Evolutionary conservation across 2,888 invertebrate genomes (phyloP).

Genomic region (Ochropleura plecta): DNA sequence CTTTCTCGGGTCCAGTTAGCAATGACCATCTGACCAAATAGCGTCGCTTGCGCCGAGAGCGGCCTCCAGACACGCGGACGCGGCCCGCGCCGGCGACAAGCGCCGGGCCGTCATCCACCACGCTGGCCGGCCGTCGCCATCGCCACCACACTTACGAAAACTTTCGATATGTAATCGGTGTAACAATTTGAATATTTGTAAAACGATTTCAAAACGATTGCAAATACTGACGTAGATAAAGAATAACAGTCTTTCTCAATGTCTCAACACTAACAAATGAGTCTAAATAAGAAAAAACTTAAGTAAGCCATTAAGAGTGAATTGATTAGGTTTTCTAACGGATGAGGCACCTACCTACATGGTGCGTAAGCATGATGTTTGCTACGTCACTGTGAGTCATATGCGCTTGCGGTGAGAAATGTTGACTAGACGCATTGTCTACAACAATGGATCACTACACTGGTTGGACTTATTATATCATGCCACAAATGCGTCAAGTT

Average conservation of each 20-base stretch:
- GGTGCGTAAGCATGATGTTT: conserved; percentile 78
- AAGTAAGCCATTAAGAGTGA: conserved; percentile 65
- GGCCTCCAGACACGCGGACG: conserved; percentile 72
- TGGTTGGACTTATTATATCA: conserved; percentile 87
- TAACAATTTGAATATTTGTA: conserved; percentile 60
- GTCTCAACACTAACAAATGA: conserved; percentile 29
- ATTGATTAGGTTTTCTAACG: conserved; percentile 72
- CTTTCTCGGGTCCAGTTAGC: conserved; percentile 87
- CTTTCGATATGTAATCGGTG: conserved; percentile 58
- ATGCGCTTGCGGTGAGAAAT: conserved; percentile 82
- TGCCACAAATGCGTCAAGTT: conserved; percentile 78
- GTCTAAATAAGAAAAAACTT: conserved; percentile 54
- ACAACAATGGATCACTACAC: conserved; percentile 86
- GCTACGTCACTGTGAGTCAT: conserved; percentile 85
- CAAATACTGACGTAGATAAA: conserved; percentile 39
- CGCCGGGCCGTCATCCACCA: conserved; percentile 44
- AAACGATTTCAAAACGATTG: conserved; percentile 60
- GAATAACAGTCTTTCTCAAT: conserved; percentile 38
- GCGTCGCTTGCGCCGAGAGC: conserved; percentile 67
- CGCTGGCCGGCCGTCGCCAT: conserved; percentile 52
- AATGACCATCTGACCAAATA: conserved; percentile 81
- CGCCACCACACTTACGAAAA: conserved; percentile 60
- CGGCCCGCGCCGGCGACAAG: conserved; percentile 52
- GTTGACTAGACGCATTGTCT: conserved; percentile 87
- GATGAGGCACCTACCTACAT: conserved; percentile 78